A percentile compares a stretch with the other conserved stretches of the same genome.
Evolutionary conservation across 2,797 vertebrate species (phyloP).

Genomic region (Graptemys geographica): DNA sequence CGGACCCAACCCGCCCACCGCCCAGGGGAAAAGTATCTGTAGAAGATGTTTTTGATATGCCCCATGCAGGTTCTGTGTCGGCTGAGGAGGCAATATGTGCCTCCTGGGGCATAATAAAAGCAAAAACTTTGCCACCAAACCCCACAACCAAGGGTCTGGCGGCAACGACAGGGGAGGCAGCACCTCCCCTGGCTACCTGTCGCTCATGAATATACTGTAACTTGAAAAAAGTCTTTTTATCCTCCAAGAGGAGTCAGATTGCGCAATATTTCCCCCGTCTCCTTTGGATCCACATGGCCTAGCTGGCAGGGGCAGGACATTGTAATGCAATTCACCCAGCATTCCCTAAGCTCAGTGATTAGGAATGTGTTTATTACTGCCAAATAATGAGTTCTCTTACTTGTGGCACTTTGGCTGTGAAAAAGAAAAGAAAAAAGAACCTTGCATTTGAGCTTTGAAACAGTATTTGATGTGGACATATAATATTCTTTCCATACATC

Average conservation of each 20-base stretch:
- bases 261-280: not conserved
- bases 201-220: too few relatives aligned
- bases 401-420: not conserved
- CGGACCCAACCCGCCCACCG: too few relatives aligned
- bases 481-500: not conserved
- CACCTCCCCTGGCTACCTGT: too few relatives aligned
- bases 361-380: not conserved
- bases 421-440: not conserved
- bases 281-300: rapidly evolving
- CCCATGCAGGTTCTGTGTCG: too few relatives aligned
- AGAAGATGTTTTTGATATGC: too few relatives aligned
- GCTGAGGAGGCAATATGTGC: too few relatives aligned
- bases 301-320: not conserved
- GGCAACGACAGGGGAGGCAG: too few relatives aligned
- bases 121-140: too few relatives aligned
- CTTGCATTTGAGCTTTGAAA: not conserved
- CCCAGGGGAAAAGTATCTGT: too few relatives aligned
- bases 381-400: not conserved
- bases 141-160: too few relatives aligned
- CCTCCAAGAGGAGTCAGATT: not conserved
- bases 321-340: too few relatives aligned
- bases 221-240: not conserved
- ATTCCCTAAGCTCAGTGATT: not conserved
- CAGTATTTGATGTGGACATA: not conserved
- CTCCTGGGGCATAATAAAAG: too few relatives aligned